Base-by-base conservation (phyloP, 1,140 invertebrate genomes). In the Aphis craccivora region DNA sequence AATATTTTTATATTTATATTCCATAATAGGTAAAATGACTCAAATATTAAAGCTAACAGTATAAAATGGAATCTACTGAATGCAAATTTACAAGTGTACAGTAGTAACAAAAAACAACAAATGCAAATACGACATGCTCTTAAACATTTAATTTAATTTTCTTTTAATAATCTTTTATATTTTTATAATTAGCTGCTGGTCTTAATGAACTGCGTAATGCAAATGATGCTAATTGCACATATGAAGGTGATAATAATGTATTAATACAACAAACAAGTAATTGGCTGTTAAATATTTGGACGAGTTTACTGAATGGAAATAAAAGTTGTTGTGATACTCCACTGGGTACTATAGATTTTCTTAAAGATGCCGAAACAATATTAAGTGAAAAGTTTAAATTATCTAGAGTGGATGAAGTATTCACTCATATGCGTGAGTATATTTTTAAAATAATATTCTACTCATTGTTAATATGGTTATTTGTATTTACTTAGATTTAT, bases 181-280 rank as follows among this genome's bases (percentile, higher is more conserved):
- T 91, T 93, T 91, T 91, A 30, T 93, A 94, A 93, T 91, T 95
- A 96, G 97, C 97, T n/a, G 96, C 97, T 93, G 96, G 98, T 94
- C 95, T 99, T 84, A 97, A 97, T n/a, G 97, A 97, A 94, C 95
- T 99, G 87, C 96, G 98, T 93, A 97, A 97, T 95, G 97, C 99
- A 95, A 97, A 99, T 95, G 99, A 99, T 96, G 97, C 98, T 0
- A 98, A 98, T 94, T 97, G 97, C 94, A 99, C 98, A 1, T 99
- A 99, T 94, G 99, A 99, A 96, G 99, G 99, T 11, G 99, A 99
- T 95, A 99, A 99, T 95, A 99, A 99, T 95, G 98, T 99, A 81
- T 96, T 99, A 14, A 96, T 98, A 22, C 99, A 99, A 95, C 99
- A 99, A 96, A 97, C 98, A 0, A 98, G 97, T 95, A 99, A 99